These are phyloP conservation scores for Dipodomys merriami DNA, from an alignment of 2,113 vertebrate species.

Conservation along the genomic window DNA sequence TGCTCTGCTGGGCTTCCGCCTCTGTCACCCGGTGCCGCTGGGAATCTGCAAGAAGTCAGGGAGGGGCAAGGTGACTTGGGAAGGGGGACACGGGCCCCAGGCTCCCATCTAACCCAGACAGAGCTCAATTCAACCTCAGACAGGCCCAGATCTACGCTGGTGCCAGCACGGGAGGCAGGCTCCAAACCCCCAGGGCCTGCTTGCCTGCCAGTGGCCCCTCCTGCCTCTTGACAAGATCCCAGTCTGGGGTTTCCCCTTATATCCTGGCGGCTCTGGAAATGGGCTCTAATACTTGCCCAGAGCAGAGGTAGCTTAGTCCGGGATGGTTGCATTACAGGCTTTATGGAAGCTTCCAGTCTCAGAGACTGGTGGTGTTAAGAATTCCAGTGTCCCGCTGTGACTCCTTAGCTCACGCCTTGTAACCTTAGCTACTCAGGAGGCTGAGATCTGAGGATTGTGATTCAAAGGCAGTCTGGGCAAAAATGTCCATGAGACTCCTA, in stretches of 20 bases:
- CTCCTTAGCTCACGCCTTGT: too few relatives aligned
- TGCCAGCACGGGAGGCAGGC: not conserved
- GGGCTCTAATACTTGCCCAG: not conserved
- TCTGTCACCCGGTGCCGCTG: constrained; percentile 72
- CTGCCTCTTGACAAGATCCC: not conserved
- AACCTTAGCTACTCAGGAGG: too few relatives aligned
- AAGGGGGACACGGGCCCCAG: not conserved
- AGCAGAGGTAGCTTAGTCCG: not conserved
- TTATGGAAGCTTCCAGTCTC: not conserved
- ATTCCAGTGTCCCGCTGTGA: not conserved
- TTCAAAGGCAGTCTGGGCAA: too few relatives aligned
- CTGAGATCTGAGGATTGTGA: too few relatives aligned
- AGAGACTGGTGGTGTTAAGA: not conserved
- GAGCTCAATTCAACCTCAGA: rapidly evolving
- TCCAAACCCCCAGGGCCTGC: not conserved
- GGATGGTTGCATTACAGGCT: not conserved
- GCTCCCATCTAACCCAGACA: not conserved
- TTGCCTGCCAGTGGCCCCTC: not conserved
- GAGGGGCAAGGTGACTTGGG: too few relatives aligned
- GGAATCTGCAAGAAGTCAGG: constrained; percentile 78
- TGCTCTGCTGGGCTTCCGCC: constrained; percentile 60
- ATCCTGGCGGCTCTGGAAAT: not conserved
- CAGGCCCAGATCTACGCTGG: not conserved
- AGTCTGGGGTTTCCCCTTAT: too few relatives aligned
- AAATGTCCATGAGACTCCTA: too few relatives aligned